Conservation (phyloP, 2,113 vertebrate genomes). For the Odontophorus gujanensis region DNA sequence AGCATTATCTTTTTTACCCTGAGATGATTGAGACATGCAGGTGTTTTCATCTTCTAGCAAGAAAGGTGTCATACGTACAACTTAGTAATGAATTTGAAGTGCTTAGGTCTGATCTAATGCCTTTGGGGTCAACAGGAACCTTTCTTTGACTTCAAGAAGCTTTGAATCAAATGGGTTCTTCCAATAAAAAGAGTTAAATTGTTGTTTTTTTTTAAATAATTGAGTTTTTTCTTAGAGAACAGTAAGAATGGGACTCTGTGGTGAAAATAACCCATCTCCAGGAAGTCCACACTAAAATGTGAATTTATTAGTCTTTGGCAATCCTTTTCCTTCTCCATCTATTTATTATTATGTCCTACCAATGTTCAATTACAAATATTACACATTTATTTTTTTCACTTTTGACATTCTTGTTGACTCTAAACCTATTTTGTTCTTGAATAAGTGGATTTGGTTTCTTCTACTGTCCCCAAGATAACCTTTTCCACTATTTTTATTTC, state of each 20-base stretch:
- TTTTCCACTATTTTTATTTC: background rate
- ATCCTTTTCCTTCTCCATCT: background rate
- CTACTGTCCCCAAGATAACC: background rate
- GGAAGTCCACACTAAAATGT: background rate
- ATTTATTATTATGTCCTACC: background rate
- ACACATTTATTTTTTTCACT: background rate
- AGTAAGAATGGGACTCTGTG: background rate
- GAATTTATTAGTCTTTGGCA: background rate
- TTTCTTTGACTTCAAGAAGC: background rate
- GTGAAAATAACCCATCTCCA: background rate
- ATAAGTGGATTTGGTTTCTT: background rate
- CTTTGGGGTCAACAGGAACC: fast-evolving
- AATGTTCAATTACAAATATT: background rate
- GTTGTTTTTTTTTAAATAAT: background rate
- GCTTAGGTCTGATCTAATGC: background rate
- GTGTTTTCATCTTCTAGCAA: background rate
- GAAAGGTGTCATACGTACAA: background rate
- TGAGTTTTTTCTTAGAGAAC: background rate
- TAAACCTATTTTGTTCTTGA: background rate
- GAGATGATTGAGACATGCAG: background rate
- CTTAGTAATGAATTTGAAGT: background rate
- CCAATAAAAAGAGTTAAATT: background rate
- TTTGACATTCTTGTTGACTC: background rate
- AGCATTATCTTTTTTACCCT: background rate
- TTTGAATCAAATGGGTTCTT: background rate